Evolutionary conservation across 1,140 invertebrate species (phyloP), one percentile per base, ranked within the genome.

Genomic region (Euwallacea similis): DNA sequence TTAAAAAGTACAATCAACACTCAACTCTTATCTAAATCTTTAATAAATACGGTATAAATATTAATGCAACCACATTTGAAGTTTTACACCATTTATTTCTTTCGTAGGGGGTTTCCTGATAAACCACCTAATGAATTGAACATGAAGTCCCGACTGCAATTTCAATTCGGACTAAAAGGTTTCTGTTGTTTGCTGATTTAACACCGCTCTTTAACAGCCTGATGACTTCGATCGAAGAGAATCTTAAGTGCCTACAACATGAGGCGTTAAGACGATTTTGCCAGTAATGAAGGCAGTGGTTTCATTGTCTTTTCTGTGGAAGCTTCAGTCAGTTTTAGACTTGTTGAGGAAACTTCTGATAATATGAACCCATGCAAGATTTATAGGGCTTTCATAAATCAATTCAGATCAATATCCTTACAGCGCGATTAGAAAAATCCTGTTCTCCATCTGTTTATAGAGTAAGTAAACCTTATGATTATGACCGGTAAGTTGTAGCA

Each of bases 121-220:
- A 76, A 76, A 76, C 74, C 42, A 46, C 61, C 74, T 79, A 79
- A 79, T 79, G 78, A 79, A 79, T 78, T 76, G 78, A 79, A 79
- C 78, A 79, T 79, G 78, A 79, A 76, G 54, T 42, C 60, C 58
- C 74, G 75, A 74, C 74, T 77, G 74, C 77, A 71, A 73, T 76
- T 77, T 72, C 76, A 77, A 77, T 78, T 72, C 55, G 42, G 61
- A 67, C 78, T 79, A 78, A 79, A 79, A 79, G 76, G 78, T 79
- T 79, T 79, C 74, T 75, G 72, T 77, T 79, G 76, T 79, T 77
- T 71, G 41, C 42, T 61, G 59, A 66, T 68, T 66, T 66, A 61
- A 73, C 60, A 41, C 59, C 42, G 11, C 42, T 8, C 59, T 61
- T 43, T 16, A 15, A 41, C 10, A 58, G 55, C 4, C 7, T 33